Evolutionary conservation across 2,888 invertebrate genomes (phyloP), one percentile per base, ranked within the genome.

Genomic region (Erebia aethiops): DNA sequence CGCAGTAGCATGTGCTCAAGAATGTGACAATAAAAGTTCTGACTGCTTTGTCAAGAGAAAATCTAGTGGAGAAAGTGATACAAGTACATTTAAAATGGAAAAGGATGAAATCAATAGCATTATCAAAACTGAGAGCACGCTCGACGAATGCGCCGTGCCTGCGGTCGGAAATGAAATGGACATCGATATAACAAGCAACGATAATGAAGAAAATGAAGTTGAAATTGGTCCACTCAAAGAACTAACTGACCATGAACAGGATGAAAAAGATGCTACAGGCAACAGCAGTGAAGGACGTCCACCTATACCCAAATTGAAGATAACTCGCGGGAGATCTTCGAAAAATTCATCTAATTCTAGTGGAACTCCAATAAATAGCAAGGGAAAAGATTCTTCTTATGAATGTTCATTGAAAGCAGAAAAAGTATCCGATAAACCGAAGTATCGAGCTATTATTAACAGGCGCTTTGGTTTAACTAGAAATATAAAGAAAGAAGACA

Each of bases 401-500:
- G 92, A 94, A 82, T 87, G 90, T 87, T 91, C 91, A 46, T 83
- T 92, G 63, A 91, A 93, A 60, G 83, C 88, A 74, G 89, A 89
- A 75, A 91, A 92, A 60, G 84, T 85, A 51, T 87, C 90, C 18
- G 90, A 90, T 54, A 87, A 87, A 78, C 83, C 89, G 1, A 89
- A 88, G 71, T 95, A 94, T 82, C 93, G 89, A 69, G 90, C 95
- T 56, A 85, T 94, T 78, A 87, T 95, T 76, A 96, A 96, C 80
- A 91, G 96, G 71, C 87, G 96, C 41, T 96, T 96, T 83, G 95
- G 95, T 21, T 77, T 81, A n/a, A 76, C 83, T 74, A 81, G 88
- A 84, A 81, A 89, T 2, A 81, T 93, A 3, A 96, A 95, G 85
- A 94, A 94, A 57, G 96, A 96, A 80, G 95, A 96, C 75, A 94